Evolutionary conservation across 2,797 vertebrate species (phyloP), one percentile per base, ranked within the genome.

Genomic region (Thaleichthys pacificus): DNA sequence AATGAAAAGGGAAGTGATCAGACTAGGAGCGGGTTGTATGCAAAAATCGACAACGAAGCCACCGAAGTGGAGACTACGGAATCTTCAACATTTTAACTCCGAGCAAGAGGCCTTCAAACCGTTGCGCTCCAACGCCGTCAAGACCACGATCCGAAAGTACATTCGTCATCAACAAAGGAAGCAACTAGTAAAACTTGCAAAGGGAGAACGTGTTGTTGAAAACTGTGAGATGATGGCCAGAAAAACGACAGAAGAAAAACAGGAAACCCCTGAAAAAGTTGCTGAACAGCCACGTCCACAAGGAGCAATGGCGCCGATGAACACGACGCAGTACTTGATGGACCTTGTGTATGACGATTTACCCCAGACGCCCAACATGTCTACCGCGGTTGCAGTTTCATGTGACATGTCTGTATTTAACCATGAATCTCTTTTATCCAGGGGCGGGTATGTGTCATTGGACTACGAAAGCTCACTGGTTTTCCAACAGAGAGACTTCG

Each of bases 291-390:
- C 76, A 3, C 2, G 75, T 1, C 75, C 76, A 1, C 2, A 74
- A 0, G 88, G 89, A 0, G 80, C 87, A 3, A 93, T 91, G 92
- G 93, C 93, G 69, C 93, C 93, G 1, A 30, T 15, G 1, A 94
- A 94, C 87, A 94, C 93, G 0, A 94, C 93, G 0, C 93, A 94
- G 77, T 94, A 93, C 78, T 61, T 94, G 3, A 94, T 94, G 91
- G 75, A 78, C 28, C 75, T 87, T 0, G 89, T 77, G 6, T 93
- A 93, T 3, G 83, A 83, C 0, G 92, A 93, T 56, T 4, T 87
- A 72, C 21, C 28, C 11, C 42, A 35, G 22, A 60, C 68, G 11
- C 15, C 38, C 24, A n/a, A 8, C 28, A 42, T 11, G 7, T 28
- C 14, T 9, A 12, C 28, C 15, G 3, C 65, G 0, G 14, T 0